Conservation (phyloP, 2,797 vertebrate genomes). For the Takifugu ocellatus region DNA sequence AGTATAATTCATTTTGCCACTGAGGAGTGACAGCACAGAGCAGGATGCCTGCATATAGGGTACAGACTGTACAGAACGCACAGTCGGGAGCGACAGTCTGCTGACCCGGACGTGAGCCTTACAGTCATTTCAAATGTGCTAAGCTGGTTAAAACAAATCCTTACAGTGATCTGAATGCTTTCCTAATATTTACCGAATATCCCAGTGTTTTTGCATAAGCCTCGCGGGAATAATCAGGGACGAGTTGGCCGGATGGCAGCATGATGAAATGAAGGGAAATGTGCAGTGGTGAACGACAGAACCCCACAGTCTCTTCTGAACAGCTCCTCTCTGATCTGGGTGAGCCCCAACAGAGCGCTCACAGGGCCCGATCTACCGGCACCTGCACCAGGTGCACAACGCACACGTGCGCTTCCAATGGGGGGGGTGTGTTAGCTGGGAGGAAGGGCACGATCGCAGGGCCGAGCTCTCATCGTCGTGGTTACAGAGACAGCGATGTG, state of each 20-base stretch:
- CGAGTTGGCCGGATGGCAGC: slow-evolving; percentile 48
- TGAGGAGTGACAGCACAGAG: slow-evolving; percentile 32
- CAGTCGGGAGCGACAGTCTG: slow-evolving; percentile 11
- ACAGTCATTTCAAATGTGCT: background rate
- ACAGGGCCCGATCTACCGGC: slow-evolving; percentile 37
- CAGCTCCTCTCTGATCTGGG: slow-evolving; percentile 67
- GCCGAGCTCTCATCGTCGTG: slow-evolving; percentile 43
- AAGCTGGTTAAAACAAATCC: too few relatives aligned
- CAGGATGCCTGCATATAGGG: slow-evolving; percentile 24
- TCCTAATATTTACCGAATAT: slow-evolving; percentile 5
- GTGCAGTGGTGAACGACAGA: slow-evolving; percentile 73
- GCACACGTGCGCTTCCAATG: slow-evolving; percentile 52
- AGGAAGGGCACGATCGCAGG: slow-evolving; percentile 27
- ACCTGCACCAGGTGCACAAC: slow-evolving; percentile 59
- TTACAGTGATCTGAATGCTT: slow-evolving; percentile 8
- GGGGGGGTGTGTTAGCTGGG: slow-evolving; percentile 22
- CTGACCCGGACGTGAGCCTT: too few relatives aligned
- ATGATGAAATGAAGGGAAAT: slow-evolving; percentile 70
- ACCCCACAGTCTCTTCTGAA: slow-evolving; percentile 80
- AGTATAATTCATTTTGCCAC: slow-evolving; percentile 10
- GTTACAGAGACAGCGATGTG: slow-evolving; percentile 32
- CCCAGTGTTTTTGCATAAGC: slow-evolving; percentile 44
- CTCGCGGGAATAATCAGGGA: slow-evolving; percentile 20
- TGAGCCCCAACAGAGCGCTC: slow-evolving; percentile 49
- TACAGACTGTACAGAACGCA: slow-evolving; percentile 10